Conservation (phyloP, 2,113 vertebrate species). For the Dicaeum eximium region DNA sequence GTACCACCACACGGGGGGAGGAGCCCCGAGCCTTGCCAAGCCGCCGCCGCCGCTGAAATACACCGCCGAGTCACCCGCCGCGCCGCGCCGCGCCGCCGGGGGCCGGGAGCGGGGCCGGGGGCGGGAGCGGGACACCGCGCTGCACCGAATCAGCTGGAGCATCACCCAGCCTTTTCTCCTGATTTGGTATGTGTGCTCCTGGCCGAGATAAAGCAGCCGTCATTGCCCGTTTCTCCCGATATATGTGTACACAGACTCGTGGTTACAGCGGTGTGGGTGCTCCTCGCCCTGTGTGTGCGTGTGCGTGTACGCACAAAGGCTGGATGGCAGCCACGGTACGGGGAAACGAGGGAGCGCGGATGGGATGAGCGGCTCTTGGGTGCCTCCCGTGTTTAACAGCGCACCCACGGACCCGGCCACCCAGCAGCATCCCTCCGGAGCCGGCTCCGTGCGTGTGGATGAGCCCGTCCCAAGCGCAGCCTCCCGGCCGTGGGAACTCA, state of each 20-base stretch:
- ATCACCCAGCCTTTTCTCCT: slow-evolving; percentile 16
- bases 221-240: background rate
- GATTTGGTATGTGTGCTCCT: background rate
- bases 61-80: slow-evolving; percentile 36
- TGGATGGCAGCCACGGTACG: background rate
- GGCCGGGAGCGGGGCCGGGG: slow-evolving; percentile 34
- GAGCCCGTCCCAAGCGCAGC: background rate
- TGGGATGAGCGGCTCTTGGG: background rate
- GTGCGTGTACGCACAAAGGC: background rate
- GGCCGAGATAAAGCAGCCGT: background rate
- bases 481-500: background rate
- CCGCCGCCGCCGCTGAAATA: slow-evolving; percentile 45
- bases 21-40: slow-evolving; percentile 80
- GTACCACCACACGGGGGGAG: slow-evolving; percentile 81
- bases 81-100: slow-evolving; percentile 19
- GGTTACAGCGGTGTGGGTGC: background rate
- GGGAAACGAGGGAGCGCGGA: background rate
- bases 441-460: background rate
- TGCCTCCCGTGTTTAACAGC: background rate
- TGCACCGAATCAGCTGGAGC: slow-evolving; percentile 28
- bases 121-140: slow-evolving; percentile 8
- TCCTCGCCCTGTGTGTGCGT: background rate
- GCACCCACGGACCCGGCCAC: background rate
- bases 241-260: background rate
- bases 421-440: background rate